A percentile compares a stretch with the other conserved stretches of the same genome.
Conservation (phyloP, 2,888 invertebrate genomes). For the Rhogogaster chlorosoma region DNA sequence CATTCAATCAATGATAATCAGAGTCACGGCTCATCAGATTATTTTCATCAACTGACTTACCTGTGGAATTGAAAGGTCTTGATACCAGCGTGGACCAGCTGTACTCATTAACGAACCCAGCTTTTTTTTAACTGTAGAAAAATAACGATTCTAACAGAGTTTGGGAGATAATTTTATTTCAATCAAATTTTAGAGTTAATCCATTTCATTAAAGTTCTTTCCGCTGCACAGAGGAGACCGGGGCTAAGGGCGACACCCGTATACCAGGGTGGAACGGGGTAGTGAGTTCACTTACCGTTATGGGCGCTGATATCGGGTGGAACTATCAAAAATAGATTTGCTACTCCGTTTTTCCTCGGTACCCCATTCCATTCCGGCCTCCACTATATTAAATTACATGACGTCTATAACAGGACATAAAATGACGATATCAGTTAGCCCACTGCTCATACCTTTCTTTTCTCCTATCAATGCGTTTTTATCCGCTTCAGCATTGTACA, state of each 20-base stretch:
- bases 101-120: constrained; percentile 46
- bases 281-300: too few relatives aligned
- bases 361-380: background rate
- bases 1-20: constrained; percentile 10
- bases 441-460: constrained; percentile 56
- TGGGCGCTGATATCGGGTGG: too few relatives aligned
- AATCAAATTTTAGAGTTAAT: background rate
- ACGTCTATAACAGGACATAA: background rate
- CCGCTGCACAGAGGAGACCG: background rate
- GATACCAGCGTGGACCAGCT: constrained; percentile 66
- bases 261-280: too few relatives aligned
- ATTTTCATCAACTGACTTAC: constrained; percentile 56
- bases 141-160: background rate
- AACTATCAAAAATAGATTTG: too few relatives aligned
- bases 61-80: constrained; percentile 67
- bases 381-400: background rate
- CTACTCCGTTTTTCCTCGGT: too few relatives aligned
- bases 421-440: background rate
- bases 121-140: constrained; percentile 48
- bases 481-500: constrained; percentile 48
- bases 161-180: background rate
- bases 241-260: too few relatives aligned
- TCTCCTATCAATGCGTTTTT: constrained; percentile 54
- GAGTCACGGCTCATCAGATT: background rate
- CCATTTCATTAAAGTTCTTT: background rate